Conservation (phyloP, 2,113 vertebrate species). For the Coptodon bakossiorum region DNA sequence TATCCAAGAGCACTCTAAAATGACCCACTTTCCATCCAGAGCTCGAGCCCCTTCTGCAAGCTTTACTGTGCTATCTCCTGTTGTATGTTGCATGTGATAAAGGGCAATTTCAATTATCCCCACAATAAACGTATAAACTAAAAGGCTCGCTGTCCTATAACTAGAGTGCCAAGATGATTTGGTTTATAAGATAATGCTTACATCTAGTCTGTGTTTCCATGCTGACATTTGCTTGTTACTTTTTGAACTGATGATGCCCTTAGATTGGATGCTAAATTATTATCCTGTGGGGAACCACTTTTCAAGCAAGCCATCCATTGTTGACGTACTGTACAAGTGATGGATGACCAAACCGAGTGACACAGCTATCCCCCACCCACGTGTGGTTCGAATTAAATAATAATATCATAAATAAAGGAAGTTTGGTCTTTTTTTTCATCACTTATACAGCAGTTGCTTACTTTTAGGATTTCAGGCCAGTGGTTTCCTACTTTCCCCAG, state of each 20-base stretch:
- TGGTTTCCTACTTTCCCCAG: background rate
- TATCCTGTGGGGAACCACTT: background rate
- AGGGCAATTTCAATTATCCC: background rate
- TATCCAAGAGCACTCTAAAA: background rate
- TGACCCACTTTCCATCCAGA: background rate
- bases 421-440: background rate
- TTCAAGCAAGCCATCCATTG: background rate
- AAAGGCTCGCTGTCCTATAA: background rate
- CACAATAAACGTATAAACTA: background rate
- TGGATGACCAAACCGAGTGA: background rate
- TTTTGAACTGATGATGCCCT: background rate
- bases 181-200: background rate
- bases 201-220: background rate
- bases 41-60: background rate
- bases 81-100: background rate
- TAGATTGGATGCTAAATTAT: background rate
- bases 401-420: background rate
- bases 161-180: background rate
- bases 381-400: background rate
- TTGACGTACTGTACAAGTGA: background rate
- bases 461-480: background rate
- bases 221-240: background rate
- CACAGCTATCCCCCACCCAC: background rate
- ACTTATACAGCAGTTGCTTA: background rate
- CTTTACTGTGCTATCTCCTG: background rate